Evolutionary conservation across 2,797 vertebrate species (phyloP), one percentile per base, ranked within the genome.

Genomic region (Enteromius mattozi): DNA sequence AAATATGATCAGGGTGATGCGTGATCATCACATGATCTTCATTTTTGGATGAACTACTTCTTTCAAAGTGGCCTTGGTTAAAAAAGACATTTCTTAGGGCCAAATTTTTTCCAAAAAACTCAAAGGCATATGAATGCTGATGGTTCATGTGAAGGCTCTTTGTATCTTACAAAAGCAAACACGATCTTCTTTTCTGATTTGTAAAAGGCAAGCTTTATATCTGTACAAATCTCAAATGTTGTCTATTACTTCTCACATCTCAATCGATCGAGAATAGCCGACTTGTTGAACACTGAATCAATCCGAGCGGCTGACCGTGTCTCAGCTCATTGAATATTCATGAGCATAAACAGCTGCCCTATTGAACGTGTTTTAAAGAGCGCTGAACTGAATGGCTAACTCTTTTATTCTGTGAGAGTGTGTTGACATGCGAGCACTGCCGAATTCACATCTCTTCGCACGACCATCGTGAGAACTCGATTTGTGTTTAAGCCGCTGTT

Each of bases 341-440:
- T 88, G 74, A 88, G 40, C 19, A 37, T 54, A 83, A 88, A 85
- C 89, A 88, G 88, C 87, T 89, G 90, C 87, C 19, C 74, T 69
- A 80, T 87, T 79, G 75, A 89, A 80, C 45, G 81, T 17, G 42
- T 85, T 83, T 77, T 68, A 86, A 85, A 74, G 69, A 77, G 69
- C 4, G 16, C 33, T 47, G 54, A 88, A 63, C 68, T 66, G 75
- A 88, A 45, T 71, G 37, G 35, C 78, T 33, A 3, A 65, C 40
- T 69, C 65, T 66, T 86, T 78, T 76, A 83, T 83, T 40, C 19
- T 66, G 2, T 72, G 78, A 40, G 51, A 70, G 74, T 2, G 27
- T 51, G 3, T 69, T 82, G 79, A 76, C 77, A 68, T 35, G 45
- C 19, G 30, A 33, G 14, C 37, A 3, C 17, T 33, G 65, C 45